Evolutionary conservation across 2,888 invertebrate genomes (phyloP).

Genomic region (Cataglyphis altisquamis): DNA sequence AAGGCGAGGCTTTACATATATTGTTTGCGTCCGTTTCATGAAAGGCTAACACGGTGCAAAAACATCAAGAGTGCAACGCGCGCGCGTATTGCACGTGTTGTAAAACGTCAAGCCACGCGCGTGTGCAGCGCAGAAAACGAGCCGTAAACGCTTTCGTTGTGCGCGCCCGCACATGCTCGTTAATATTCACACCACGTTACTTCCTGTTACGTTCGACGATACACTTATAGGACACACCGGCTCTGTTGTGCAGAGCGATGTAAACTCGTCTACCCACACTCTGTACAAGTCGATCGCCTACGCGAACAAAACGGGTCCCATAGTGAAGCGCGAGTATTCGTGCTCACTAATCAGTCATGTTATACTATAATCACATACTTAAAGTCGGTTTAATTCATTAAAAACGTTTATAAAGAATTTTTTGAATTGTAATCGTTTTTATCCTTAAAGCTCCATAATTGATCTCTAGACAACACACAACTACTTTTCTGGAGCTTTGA

Average conservation of each 20-base stretch:
- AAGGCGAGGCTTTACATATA: background rate
- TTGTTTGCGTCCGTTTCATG: slow-evolving; percentile 26
- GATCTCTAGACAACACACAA: background rate
- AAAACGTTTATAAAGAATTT: background rate
- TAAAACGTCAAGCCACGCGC: slow-evolving; percentile 22
- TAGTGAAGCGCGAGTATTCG: background rate
- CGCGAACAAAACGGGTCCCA: background rate
- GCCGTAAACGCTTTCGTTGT: slow-evolving; percentile 48
- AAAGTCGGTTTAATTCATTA: background rate
- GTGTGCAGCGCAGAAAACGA: slow-evolving; percentile 50
- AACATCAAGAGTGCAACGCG: slow-evolving; percentile 4
- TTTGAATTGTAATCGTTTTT: background rate
- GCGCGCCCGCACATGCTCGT: slow-evolving; percentile 68
- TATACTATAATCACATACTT: background rate
- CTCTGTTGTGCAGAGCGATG: slow-evolving; percentile 57
- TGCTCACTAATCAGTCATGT: background rate
- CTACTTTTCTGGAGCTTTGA: background rate
- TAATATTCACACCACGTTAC: slow-evolving; percentile 80
- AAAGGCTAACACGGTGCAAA: slow-evolving; percentile 13
- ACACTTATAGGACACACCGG: slow-evolving; percentile 73
- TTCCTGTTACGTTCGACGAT: slow-evolving; percentile 80
- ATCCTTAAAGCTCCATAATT: background rate
- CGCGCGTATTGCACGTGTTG: slow-evolving; percentile 22
- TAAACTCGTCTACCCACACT: slow-evolving; percentile 61
- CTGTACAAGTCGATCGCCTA: slow-evolving; percentile 18